Evolutionary conservation across 2,888 invertebrate species (phyloP).

Genomic region (Cactoblastis cactorum): DNA sequence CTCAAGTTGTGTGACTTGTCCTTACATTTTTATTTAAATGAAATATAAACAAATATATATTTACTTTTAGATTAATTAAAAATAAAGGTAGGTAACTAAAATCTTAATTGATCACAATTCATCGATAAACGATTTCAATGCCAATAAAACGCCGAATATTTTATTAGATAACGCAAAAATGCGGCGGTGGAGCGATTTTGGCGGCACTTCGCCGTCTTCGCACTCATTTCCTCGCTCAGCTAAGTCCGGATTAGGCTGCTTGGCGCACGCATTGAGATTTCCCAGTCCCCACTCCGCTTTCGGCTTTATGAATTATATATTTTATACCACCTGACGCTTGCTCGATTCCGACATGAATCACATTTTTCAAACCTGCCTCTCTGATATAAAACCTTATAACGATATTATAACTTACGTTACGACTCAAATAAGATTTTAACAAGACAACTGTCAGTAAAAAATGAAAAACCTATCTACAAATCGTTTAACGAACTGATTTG

Average conservation of each 20-base stretch:
- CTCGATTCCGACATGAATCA: conserved; percentile 21
- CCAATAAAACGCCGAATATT: conserved; percentile 7
- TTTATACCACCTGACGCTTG: conserved; percentile 25
- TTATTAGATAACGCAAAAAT: conserved; percentile 25
- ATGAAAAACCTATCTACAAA: too few relatives aligned
- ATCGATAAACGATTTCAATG: neutral
- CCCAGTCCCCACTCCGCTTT: conserved; percentile 32
- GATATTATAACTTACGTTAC: neutral
- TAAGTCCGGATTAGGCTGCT: conserved; percentile 60
- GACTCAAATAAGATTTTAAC: neutral
- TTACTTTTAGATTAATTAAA: too few relatives aligned
- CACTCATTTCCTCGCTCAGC: conserved; percentile 56
- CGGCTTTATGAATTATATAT: conserved; percentile 38
- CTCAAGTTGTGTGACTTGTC: too few relatives aligned
- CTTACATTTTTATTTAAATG: too few relatives aligned
- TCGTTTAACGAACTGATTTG: too few relatives aligned
- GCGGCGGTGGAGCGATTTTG: conserved; percentile 44
- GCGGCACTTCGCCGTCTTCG: conserved; percentile 49
- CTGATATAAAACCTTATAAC: conserved; percentile 8
- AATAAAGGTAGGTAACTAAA: too few relatives aligned
- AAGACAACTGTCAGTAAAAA: too few relatives aligned
- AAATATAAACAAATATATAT: too few relatives aligned
- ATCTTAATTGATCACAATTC: too few relatives aligned
- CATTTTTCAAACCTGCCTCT: conserved; percentile 16
- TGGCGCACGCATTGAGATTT: conserved; percentile 55